These are phyloP conservation scores for Petrocephalus microphthalmus DNA, from an alignment of 2,113 vertebrate genomes.

Conservation along the genomic window DNA sequence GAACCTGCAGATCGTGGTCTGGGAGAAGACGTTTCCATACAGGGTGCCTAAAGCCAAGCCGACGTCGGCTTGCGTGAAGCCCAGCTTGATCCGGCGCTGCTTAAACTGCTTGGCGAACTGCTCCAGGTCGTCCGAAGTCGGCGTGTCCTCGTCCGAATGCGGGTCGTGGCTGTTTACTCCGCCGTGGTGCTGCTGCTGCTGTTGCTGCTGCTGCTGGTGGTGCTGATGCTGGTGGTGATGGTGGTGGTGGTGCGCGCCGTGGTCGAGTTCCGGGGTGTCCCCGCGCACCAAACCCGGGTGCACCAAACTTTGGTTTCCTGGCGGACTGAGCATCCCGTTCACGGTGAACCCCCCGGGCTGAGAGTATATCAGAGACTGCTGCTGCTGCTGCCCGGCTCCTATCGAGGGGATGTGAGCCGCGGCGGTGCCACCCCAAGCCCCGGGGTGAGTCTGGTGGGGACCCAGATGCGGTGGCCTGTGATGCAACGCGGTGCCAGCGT, in stretches of 20 bases:
- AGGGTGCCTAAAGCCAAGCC: slow-evolving; percentile 75
- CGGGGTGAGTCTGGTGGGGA: slow-evolving; percentile 78
- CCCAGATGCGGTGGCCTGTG: slow-evolving; percentile 77
- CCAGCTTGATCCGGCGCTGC: slow-evolving; percentile 80
- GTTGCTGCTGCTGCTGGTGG: slow-evolving; percentile 59
- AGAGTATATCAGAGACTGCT: slow-evolving; percentile 81
- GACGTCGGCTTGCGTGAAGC: slow-evolving; percentile 82
- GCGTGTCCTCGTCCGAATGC: slow-evolving; percentile 87
- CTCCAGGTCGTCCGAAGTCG: slow-evolving; percentile 81
- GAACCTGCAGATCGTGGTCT: slow-evolving; percentile 80
- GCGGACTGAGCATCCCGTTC: slow-evolving; percentile 89
- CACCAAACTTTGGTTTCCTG: slow-evolving; percentile 78
- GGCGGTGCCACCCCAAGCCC: slow-evolving; percentile 74
- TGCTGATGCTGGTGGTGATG: slow-evolving; percentile 75
- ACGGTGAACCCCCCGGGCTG: slow-evolving; percentile 87
- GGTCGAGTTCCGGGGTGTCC: slow-evolving; percentile 85
- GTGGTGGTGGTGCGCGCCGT: slow-evolving; percentile 76
- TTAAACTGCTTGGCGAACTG: slow-evolving; percentile 85
- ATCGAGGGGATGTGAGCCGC: slow-evolving; percentile 79
- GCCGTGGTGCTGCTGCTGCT: slow-evolving; percentile 58
- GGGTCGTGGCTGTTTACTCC: slow-evolving; percentile 74
- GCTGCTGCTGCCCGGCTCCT: slow-evolving; percentile 75
- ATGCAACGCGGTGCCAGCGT: slow-evolving; percentile 75
- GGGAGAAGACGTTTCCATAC: slow-evolving; percentile 80
- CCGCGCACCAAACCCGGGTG: slow-evolving; percentile 83